These are phyloP conservation scores for Sebastes matsubarae DNA, from an alignment of 2,797 vertebrate genomes.

Conservation along the genomic window DNA sequence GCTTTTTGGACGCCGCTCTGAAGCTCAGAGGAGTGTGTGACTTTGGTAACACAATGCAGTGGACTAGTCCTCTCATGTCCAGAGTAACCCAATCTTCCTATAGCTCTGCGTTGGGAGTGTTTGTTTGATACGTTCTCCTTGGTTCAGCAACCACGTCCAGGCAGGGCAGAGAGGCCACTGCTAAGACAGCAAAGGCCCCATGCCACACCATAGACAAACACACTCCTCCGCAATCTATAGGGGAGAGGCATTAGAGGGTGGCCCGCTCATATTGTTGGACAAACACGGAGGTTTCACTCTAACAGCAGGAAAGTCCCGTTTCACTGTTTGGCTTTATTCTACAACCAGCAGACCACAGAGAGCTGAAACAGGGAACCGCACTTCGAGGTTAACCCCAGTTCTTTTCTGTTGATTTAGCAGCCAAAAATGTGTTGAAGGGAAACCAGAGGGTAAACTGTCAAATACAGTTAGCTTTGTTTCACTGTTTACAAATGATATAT, in stretches of 20 bases:
- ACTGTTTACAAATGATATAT: constrained; percentile 23
- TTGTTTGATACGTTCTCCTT: constrained; percentile 71
- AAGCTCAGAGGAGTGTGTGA: constrained; percentile 34
- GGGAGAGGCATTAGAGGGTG: constrained; percentile 57
- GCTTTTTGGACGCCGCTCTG: background rate
- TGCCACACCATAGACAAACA: constrained; percentile 76
- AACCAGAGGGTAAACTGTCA: constrained; percentile 50
- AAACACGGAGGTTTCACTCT: constrained; percentile 56
- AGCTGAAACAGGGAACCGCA: constrained; percentile 14
- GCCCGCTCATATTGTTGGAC: constrained; percentile 57
- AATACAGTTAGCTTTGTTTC: constrained; percentile 41
- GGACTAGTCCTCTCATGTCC: constrained; percentile 47
- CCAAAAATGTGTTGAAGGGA: constrained; percentile 35
- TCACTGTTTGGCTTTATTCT: constrained; percentile 36
- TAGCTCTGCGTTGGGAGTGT: constrained; percentile 56
- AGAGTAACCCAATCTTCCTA: constrained; percentile 59
- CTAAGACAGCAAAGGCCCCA: constrained; percentile 58
- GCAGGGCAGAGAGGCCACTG: constrained; percentile 53
- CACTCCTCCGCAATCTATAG: constrained; percentile 63
- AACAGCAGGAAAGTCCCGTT: constrained; percentile 56
- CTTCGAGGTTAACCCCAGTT: constrained; percentile 35
- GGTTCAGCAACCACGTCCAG: constrained; percentile 61
- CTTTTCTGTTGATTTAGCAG: constrained; percentile 39
- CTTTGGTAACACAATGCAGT: constrained; percentile 35
- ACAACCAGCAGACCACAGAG: constrained; percentile 32